Percentiles rank a stretch among this genome's conserved stretches.
These are phyloP conservation scores for Leptobrachium leishanense DNA, from an alignment of 2,113 vertebrate species.

Conservation along the genomic window DNA sequence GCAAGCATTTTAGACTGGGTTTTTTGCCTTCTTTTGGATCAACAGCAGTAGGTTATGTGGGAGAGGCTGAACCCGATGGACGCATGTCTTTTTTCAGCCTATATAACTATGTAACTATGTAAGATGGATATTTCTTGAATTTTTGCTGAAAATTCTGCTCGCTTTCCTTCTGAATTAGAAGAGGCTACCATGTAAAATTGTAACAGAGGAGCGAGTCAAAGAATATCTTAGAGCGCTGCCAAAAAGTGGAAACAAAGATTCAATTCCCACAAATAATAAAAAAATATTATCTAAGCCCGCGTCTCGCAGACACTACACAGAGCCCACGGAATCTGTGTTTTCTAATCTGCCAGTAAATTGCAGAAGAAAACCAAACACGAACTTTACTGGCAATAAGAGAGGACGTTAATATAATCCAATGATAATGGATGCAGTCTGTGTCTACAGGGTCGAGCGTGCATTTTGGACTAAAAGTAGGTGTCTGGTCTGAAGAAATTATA, in stretches of 20 bases:
- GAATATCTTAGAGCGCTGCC: background rate
- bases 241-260: background rate
- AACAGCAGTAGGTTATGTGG: too few species aligned
- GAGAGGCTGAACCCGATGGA: too few species aligned
- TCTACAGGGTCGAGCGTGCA: background rate
- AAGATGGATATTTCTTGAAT: background rate
- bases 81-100: too few species aligned
- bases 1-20: too few species aligned
- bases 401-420: background rate
- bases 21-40: too few species aligned
- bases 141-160: background rate
- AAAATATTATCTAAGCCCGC: background rate
- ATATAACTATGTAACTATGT: too few species aligned
- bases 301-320: background rate
- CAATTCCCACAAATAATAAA: background rate
- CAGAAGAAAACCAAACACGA: background rate
- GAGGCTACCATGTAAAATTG: background rate
- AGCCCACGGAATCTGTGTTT: background rate
- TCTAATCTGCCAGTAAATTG: slow-evolving; percentile 2
- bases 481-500: background rate
- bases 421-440: background rate
- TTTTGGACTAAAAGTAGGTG: background rate
- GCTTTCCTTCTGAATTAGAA: background rate
- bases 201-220: background rate
- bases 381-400: background rate